A percentile compares a stretch with the other conserved stretches of the same genome.
These are phyloP conservation scores for Machaerirhynchus nigripectus DNA, from an alignment of 2,113 vertebrate genomes.

Conservation along the genomic window DNA sequence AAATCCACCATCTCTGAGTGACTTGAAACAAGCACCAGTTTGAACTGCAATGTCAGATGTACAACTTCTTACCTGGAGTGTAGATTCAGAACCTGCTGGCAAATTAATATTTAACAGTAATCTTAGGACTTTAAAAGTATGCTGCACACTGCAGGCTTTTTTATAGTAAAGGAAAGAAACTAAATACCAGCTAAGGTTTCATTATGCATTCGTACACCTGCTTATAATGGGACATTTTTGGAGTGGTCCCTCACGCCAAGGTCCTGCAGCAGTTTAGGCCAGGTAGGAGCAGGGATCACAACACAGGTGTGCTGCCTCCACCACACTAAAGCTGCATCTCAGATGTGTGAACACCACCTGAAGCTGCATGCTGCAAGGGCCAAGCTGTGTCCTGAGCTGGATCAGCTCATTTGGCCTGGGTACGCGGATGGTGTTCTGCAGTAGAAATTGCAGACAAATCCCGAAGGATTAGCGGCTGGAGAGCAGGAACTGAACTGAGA, in stretches of 20 bases:
- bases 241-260: not conserved
- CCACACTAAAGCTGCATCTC: not conserved
- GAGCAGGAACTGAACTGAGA: not conserved
- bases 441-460: not conserved
- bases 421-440: not conserved
- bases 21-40: not conserved
- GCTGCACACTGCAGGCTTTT: not conserved
- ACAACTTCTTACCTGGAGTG: not conserved
- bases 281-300: not conserved
- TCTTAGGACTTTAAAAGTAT: not conserved
- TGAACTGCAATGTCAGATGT: not conserved
- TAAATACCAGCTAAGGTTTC: not conserved
- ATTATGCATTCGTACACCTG: rapidly evolving
- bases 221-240: not conserved
- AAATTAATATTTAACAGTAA: not conserved
- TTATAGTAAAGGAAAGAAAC: not conserved
- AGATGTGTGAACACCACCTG: not conserved
- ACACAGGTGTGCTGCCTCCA: not conserved
- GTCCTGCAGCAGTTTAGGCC: not conserved
- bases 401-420: not conserved
- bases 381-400: not conserved
- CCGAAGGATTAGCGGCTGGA: not conserved
- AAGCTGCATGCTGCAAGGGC: not conserved
- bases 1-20: not conserved
- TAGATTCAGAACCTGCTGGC: not conserved